Percentiles rank a stretch among this genome's conserved stretches.
Conservation (phyloP, 2,888 invertebrate species). For the Branchipolynoe longqiensis region DNA sequence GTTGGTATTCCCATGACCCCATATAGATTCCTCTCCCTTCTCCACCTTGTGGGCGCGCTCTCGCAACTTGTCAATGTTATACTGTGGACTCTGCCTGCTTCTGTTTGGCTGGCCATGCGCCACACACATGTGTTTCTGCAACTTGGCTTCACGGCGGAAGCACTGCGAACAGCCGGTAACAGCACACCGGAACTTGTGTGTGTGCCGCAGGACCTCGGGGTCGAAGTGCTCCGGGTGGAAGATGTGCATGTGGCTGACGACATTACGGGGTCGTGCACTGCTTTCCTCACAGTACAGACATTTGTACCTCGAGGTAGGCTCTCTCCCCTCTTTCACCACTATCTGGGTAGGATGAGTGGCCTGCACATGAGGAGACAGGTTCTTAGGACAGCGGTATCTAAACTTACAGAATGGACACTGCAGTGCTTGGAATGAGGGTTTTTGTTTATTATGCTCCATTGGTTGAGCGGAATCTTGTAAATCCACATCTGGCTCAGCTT, state of each 20-base stretch:
- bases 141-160: not conserved
- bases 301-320: not conserved
- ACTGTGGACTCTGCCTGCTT: not conserved
- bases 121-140: not conserved
- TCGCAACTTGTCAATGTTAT: not conserved
- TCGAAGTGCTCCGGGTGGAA: not conserved
- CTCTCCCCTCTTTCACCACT: not conserved
- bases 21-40: slow-evolving; percentile 1
- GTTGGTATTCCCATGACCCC: not conserved
- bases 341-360: not conserved
- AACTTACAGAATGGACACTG: not conserved
- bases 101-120: not conserved
- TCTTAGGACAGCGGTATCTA: not conserved
- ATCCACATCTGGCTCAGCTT: not conserved
- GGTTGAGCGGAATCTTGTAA: not conserved
- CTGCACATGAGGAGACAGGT: not conserved
- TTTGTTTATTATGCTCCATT: not conserved
- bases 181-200: not conserved
- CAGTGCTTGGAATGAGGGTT: not conserved
- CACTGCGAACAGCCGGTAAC: not conserved
- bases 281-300: not conserved
- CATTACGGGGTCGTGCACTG: not conserved
- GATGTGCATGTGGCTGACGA: not conserved
- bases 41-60: not conserved
- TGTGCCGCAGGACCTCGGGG: not conserved